Conservation (phyloP, 2,113 vertebrate genomes). For the Neofelis nebulosa region DNA sequence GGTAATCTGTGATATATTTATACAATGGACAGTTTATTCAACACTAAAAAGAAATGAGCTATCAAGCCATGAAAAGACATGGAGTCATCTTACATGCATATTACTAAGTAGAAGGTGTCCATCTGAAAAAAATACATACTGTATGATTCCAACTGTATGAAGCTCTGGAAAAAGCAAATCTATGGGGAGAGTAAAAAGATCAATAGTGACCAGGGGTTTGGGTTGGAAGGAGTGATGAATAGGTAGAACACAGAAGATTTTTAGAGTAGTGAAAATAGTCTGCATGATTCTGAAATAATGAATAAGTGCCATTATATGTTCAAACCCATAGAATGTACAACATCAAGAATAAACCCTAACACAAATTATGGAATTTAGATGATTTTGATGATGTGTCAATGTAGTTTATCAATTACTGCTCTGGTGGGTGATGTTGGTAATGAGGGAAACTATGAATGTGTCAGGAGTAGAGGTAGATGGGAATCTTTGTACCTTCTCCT, state of each 20-base stretch:
- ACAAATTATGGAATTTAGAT: not conserved
- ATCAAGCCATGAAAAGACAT: not conserved
- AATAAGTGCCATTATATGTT: not conserved
- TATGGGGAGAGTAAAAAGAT: not conserved
- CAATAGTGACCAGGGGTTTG: not conserved
- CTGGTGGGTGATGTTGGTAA: not conserved
- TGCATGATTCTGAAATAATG: not conserved
- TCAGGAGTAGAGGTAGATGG: not conserved
- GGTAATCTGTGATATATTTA: not conserved
- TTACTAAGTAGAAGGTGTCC: not conserved
- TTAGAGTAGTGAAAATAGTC: not conserved
- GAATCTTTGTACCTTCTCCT: not conserved
- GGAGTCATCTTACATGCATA: not conserved
- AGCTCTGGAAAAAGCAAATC: not conserved
- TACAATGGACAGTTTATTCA: not conserved
- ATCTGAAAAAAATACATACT: not conserved
- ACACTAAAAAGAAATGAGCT: not conserved
- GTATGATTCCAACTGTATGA: not conserved
- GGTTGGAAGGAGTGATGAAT: not conserved
- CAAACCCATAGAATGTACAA: not conserved
- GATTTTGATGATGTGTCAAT: not conserved
- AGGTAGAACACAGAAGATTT: not conserved
- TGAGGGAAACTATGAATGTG: not conserved
- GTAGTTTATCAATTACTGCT: not conserved
- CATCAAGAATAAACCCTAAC: not conserved